A percentile compares a stretch with the other conserved stretches of the same genome.
Evolutionary conservation across 2,888 invertebrate species (phyloP).

Genomic region (Sylvicola cinctus): DNA sequence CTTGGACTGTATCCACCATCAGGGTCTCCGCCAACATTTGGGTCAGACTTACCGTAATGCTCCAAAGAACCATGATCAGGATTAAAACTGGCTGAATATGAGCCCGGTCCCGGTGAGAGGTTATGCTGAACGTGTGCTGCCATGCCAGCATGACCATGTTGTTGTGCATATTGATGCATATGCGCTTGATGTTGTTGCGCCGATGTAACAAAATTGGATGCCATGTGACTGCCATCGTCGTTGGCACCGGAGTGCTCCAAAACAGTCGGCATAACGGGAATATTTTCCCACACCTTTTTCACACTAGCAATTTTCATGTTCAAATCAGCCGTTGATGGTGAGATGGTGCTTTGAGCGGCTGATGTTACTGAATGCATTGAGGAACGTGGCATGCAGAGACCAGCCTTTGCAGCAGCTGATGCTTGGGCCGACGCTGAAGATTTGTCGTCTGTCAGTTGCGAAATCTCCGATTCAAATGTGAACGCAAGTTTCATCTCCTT

Average conservation of each 20-base stretch:
- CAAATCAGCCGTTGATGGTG: constrained; percentile 69
- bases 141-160: constrained; percentile 2
- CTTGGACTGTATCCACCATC: constrained; percentile 32
- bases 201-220: constrained; percentile 13
- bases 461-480: constrained; percentile 66
- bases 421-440: constrained; percentile 19
- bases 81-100: constrained; percentile 25
- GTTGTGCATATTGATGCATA: constrained; percentile 1
- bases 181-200: constrained; percentile 14
- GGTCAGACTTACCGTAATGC: constrained; percentile 15
- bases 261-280: constrained; percentile 42
- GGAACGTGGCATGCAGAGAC: constrained; percentile 28
- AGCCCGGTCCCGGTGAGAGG: constrained; percentile 19
- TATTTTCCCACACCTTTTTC: constrained; percentile 61
- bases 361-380: constrained; percentile 28
- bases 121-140: constrained; percentile 20
- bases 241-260: constrained; percentile 29
- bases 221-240: constrained; percentile 10
- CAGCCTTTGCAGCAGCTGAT: constrained; percentile 7
- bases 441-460: constrained; percentile 47
- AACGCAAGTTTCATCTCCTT: constrained; percentile 84
- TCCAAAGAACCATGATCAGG: constrained; percentile 25
- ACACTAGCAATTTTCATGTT: constrained; percentile 89
- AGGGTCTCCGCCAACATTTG: constrained; percentile 21
- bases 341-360: constrained; percentile 49